phyloP scores from a whole-genome alignment of 2,797 vertebrate genomes.

The Bradypodion pumilum region DNA sequence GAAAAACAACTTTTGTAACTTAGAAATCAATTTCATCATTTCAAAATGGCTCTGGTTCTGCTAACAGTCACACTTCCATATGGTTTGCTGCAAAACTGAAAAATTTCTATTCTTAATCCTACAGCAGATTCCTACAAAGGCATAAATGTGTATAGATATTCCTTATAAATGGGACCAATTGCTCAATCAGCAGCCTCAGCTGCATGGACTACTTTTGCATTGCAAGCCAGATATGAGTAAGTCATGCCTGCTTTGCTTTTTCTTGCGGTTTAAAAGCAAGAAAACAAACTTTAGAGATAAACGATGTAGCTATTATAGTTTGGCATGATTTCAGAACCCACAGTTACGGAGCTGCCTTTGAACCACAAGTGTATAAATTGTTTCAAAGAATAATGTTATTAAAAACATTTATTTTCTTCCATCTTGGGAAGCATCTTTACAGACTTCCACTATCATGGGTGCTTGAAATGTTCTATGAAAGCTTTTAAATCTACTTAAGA shows the following conservation, averaged over 20 bases:
- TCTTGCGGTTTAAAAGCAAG: conserved; percentile 13
- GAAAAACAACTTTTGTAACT: too few relatives aligned
- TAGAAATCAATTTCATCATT: too few relatives aligned
- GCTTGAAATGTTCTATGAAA: conserved; percentile 64
- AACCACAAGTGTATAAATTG: conserved; percentile 41
- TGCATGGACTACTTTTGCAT: not conserved
- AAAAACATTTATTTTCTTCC: conserved; percentile 37
- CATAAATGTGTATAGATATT: not conserved
- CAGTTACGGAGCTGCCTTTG: conserved; percentile 53
- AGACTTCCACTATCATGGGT: conserved; percentile 52
- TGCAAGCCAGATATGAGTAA: conserved; percentile 38
- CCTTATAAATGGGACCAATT: not conserved
- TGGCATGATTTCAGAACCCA: conserved; percentile 52
- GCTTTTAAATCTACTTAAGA: conserved; percentile 61
- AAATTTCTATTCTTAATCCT: not conserved
- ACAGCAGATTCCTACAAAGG: not conserved
- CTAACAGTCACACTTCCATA: too few relatives aligned
- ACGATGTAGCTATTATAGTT: conserved; percentile 31
- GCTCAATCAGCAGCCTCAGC: not conserved
- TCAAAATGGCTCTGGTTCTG: too few relatives aligned
- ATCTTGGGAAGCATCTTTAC: conserved; percentile 56
- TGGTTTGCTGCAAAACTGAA: not conserved
- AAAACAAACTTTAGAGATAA: conserved; percentile 15
- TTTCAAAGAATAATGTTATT: conserved; percentile 65
- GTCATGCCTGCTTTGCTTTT: conserved; percentile 56